Conservation (phyloP, 2,797 vertebrate genomes). For the Cygnus olor region DNA sequence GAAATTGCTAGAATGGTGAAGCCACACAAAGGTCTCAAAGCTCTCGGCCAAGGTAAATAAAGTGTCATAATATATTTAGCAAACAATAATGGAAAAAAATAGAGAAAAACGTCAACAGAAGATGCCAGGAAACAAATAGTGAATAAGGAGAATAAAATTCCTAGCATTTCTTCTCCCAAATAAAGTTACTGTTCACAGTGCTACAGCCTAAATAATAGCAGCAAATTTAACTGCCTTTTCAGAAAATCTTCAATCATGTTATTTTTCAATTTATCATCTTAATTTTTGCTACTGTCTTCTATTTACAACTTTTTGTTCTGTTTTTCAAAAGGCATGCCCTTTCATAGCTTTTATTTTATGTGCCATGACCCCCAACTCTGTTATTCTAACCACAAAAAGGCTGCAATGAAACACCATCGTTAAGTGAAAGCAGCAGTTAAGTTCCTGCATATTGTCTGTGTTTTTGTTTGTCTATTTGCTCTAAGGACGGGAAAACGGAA, state of each 20-base stretch:
- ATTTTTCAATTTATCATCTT: slow-evolving; percentile 27
- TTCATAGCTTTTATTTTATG: slow-evolving; percentile 34
- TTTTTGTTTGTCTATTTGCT: slow-evolving; percentile 26
- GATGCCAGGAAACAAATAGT: slow-evolving; percentile 4
- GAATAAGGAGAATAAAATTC: neutral
- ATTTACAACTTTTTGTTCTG: slow-evolving; percentile 31
- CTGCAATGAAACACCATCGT: slow-evolving; percentile 3
- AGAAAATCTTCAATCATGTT: slow-evolving; percentile 32
- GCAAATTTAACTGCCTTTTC: slow-evolving; percentile 27
- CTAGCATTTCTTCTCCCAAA: neutral
- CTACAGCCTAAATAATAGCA: neutral
- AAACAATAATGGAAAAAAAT: slow-evolving; percentile 52
- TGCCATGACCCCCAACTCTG: slow-evolving; percentile 7
- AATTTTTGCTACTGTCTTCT: slow-evolving; percentile 14
- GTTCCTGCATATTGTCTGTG: slow-evolving; percentile 15
- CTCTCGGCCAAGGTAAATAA: slow-evolving; percentile 55
- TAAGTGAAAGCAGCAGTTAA: neutral
- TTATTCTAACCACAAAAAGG: slow-evolving; percentile 38
- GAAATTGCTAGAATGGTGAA: slow-evolving; percentile 49
- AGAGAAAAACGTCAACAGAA: slow-evolving; percentile 28
- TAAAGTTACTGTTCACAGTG: neutral
- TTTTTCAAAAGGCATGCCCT: slow-evolving; percentile 11
- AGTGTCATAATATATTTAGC: slow-evolving; percentile 68
- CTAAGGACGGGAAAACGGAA: slow-evolving; percentile 21
- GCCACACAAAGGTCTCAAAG: slow-evolving; percentile 43